These are phyloP conservation scores for Odocoileus virginianus DNA, from an alignment of 2,113 vertebrate species.

Conservation along the genomic window DNA sequence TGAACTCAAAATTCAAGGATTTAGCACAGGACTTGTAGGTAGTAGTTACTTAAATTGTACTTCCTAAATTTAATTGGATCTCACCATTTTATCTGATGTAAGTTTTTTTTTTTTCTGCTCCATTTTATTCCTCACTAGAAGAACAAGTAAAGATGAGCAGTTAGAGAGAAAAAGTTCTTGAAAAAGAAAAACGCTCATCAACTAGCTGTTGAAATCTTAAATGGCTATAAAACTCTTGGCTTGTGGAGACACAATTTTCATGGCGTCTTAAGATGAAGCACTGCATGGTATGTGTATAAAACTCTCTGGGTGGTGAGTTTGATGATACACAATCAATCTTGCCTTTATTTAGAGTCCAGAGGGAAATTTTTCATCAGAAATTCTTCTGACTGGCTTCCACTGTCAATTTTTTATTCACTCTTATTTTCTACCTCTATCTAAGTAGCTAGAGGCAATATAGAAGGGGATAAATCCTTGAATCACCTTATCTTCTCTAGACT, in stretches of 20 bases:
- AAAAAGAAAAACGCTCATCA: neutral
- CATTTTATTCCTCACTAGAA: neutral
- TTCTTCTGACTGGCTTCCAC: neutral
- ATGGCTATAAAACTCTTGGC: neutral
- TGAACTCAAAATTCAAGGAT: neutral
- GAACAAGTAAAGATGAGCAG: neutral
- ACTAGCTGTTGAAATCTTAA: neutral
- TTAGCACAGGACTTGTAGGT: neutral
- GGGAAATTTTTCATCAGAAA: neutral
- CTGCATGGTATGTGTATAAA: fast-evolving
- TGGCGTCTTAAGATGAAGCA: neutral
- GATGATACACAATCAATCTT: neutral
- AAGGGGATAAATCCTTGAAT: neutral
- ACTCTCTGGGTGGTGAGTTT: neutral
- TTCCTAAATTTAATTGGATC: neutral
- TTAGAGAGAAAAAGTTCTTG: neutral
- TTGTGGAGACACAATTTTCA: neutral
- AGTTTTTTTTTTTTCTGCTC: neutral
- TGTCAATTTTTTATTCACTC: neutral
- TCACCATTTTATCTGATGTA: neutral
- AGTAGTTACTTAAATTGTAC: neutral
- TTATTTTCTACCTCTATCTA: neutral
- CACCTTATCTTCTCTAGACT: neutral
- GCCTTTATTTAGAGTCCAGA: neutral
- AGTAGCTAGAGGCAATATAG: neutral